A percentile compares a stretch with the other conserved stretches of the same genome.
phyloP scores from a whole-genome alignment of 2,113 vertebrate genomes.

The Nibea albiflora region DNA sequence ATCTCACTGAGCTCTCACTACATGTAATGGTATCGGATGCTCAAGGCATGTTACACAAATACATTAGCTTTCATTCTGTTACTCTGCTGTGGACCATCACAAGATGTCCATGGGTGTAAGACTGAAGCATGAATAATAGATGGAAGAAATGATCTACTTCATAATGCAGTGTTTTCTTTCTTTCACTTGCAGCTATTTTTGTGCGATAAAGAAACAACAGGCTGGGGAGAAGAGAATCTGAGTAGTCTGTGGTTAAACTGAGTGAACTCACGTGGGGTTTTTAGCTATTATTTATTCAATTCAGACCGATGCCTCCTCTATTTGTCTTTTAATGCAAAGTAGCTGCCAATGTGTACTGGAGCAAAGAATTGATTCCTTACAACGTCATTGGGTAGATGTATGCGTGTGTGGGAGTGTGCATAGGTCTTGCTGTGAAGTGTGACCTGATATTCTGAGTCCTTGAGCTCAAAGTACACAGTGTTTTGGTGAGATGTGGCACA shows the following conservation, averaged over 20 bases:
- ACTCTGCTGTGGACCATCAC: conserved; percentile 39
- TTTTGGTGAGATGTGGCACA: conserved; percentile 17
- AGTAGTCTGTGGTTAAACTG: conserved; percentile 55
- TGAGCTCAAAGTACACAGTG: conserved; percentile 39
- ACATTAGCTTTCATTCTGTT: conserved; percentile 38
- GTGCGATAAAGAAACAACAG: conserved; percentile 24
- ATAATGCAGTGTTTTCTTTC: conserved; percentile 66
- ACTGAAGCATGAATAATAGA: conserved; percentile 69
- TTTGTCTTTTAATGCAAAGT: conserved; percentile 70
- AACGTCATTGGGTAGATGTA: conserved; percentile 18
- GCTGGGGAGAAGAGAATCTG: conserved; percentile 12
- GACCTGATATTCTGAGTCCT: conserved; percentile 46
- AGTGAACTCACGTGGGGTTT: conserved; percentile 56
- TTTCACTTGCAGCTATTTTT: conserved; percentile 72
- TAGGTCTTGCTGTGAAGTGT: conserved; percentile 38
- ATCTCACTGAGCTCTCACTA: conserved; percentile 12
- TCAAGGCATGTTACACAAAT: conserved; percentile 44
- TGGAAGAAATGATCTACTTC: conserved; percentile 65
- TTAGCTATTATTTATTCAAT: conserved; percentile 69
- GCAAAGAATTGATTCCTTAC: conserved; percentile 56
- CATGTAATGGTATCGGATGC: conserved; percentile 33
- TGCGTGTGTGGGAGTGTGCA: conserved; percentile 19
- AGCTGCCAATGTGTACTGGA: conserved; percentile 56
- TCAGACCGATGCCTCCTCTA: conserved; percentile 41
- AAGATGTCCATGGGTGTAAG: conserved; percentile 45